Base-by-base conservation (phyloP, 2,113 vertebrate species). In the Seriola aureovittata region DNA sequence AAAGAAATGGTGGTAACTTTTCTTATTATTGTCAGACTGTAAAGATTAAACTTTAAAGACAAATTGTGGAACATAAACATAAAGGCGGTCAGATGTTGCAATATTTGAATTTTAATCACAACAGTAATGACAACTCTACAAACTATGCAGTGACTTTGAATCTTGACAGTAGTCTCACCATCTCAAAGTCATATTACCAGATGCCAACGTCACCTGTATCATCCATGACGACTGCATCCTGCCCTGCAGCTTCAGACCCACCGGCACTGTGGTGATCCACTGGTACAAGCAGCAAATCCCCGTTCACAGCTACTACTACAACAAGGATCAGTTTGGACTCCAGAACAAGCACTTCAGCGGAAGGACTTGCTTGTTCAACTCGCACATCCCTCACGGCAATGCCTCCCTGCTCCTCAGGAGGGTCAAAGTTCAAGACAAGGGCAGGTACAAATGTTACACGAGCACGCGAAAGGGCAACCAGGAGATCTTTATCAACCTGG, bases 251-350 rank as follows among this genome's bases (percentile, higher is more conserved):
- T 97, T 97, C 89, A 83, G 48, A 55, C 93, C 89, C 71, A 94
- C 87, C 0, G 11, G 85, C 1, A 93, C 93, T 1, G 95, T 95
- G 86, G 94, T 96, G 9, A 96, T 98, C 89, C 93, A 97, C 88
- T 97, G 97, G 96, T 94, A 95, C 93, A 95, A 81, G 60, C 94
- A 95, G 84, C 94, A 91, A 7, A 74, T 88, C 46, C 93, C 92
- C 0, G 95, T 97, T 7, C 96, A 96, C 89, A 95, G 93, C 91
- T 97, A 96, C 89, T 97, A 96, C 90, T 83, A 93, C 75, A 86
- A 89, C 70, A 87, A 55, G 54, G 95, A 97, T 70, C 95, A 96
- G 59, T 89, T 96, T 63, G 40, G 83, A 54, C 69, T 52, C 0
- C 95, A 97, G 89, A 92, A 96, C 80, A 83, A 79, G 1, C 83